Percentiles rank a stretch among this genome's conserved stretches.
Conservation (phyloP, 1,140 invertebrate species). For the Drosophila teissieri region DNA sequence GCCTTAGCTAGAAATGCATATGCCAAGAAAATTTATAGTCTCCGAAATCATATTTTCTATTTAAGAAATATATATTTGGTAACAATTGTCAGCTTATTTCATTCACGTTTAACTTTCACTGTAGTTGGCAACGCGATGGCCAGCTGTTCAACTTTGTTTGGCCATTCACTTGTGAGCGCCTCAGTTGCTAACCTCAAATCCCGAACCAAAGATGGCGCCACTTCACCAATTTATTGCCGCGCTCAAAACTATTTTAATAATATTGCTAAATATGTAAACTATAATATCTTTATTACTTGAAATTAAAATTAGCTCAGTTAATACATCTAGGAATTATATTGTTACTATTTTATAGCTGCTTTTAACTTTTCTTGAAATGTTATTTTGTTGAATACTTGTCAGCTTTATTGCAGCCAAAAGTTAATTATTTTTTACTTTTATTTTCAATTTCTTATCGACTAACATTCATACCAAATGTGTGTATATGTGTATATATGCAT, state of each 20-base stretch:
- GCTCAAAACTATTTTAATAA: not conserved
- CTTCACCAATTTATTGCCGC: not conserved
- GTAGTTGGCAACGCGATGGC: constrained; percentile 1
- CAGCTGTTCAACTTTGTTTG: constrained; percentile 7
- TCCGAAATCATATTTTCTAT: not conserved
- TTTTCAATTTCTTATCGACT: not conserved
- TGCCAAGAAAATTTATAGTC: not conserved
- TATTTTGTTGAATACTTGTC: too few relatives aligned
- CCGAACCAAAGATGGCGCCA: not conserved
- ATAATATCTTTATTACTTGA: too few relatives aligned
- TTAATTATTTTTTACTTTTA: too few relatives aligned
- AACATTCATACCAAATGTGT: too few relatives aligned
- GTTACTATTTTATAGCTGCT: too few relatives aligned
- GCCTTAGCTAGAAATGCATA: too few relatives aligned
- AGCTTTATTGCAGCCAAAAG: too few relatives aligned
- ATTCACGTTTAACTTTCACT: not conserved
- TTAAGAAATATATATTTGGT: not conserved
- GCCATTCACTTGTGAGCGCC: not conserved
- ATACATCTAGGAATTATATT: too few relatives aligned
- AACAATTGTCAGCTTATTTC: too few relatives aligned
- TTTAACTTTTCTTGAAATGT: too few relatives aligned
- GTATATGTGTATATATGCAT: not conserved
- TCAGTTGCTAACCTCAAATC: not conserved
- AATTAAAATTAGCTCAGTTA: too few relatives aligned
- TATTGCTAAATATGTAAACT: too few relatives aligned